Percentiles rank a stretch among this genome's conserved stretches.
Evolutionary conservation across 1,140 invertebrate genomes (phyloP).

Genomic region (Cherax destructor): DNA sequence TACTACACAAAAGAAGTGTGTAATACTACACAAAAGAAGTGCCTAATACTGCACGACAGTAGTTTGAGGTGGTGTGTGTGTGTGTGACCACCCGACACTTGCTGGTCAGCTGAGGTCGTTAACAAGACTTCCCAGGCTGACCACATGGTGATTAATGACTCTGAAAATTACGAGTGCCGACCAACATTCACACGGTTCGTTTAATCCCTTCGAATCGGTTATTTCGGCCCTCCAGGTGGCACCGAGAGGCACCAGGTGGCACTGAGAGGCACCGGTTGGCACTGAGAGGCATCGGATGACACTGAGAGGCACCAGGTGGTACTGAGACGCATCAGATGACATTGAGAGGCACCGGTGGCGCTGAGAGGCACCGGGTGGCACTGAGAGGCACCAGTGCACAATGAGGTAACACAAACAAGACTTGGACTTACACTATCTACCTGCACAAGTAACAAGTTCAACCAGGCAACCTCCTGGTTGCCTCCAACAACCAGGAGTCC

Average conservation of each 20-base stretch:
- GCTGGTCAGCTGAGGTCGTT: conserved; percentile 20
- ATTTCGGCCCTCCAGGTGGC: conserved; percentile 33
- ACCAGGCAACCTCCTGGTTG: no score
- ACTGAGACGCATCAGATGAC: not conserved
- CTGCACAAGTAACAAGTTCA: no score
- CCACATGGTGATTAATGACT: conserved; percentile 23
- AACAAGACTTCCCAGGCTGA: conserved; percentile 5
- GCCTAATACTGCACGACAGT: no score
- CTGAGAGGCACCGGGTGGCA: not conserved
- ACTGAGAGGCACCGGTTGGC: not conserved
- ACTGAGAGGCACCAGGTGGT: conserved; percentile 11
- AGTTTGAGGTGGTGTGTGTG: no score
- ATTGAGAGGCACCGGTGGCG: conserved; percentile 2
- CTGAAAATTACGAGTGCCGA: conserved; percentile 24
- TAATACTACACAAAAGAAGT: no score
- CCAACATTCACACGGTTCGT: conserved; percentile 55
- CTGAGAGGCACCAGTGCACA: conserved; percentile 17
- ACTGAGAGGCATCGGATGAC: no score
- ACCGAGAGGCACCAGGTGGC: not conserved
- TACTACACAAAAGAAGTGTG: no score
- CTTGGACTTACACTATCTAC: no score
- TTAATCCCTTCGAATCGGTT: conserved; percentile 14
- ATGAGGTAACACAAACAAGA: not conserved
- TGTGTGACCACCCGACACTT: not conserved
- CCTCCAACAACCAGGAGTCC: no score